These are phyloP conservation scores for Rhimphoctona megacephalus DNA, from an alignment of 2,888 invertebrate genomes.

Conservation along the genomic window DNA sequence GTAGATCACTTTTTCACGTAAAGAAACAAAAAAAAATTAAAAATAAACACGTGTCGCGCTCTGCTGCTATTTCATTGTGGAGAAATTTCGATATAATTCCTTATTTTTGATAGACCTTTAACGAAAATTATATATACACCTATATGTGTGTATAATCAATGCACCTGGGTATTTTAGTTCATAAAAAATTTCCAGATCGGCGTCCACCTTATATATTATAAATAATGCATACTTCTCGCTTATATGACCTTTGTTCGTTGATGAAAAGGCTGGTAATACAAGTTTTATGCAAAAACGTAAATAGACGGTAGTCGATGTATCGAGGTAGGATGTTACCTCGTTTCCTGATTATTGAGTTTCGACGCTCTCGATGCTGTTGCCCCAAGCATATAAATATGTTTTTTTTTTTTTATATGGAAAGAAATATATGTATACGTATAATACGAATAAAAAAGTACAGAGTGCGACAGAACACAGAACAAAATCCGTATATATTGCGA, in stretches of 20 bases:
- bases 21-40: not conserved
- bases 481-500: conserved; percentile 26
- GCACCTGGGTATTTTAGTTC: not conserved
- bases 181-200: conserved; percentile 27
- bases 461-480: conserved; percentile 4
- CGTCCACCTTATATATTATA: conserved; percentile 27
- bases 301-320: conserved; percentile 56
- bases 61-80: not conserved
- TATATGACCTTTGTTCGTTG: conserved; percentile 30
- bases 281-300: conserved; percentile 68
- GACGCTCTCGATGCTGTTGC: conserved; percentile 42
- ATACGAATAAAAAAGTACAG: conserved; percentile 45
- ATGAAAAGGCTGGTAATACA: conserved; percentile 67
- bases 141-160: not conserved
- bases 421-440: conserved; percentile 1
- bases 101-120: not conserved
- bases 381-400: conserved; percentile 34
- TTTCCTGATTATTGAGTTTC: conserved; percentile 74
- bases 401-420: conserved; percentile 6
- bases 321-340: conserved; percentile 71
- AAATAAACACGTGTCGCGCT: not conserved
- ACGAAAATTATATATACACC: conserved; percentile 5
- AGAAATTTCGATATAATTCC: conserved; percentile 27
- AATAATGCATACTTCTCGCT: conserved; percentile 50
- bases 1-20: conserved; percentile 44